Percentiles rank a stretch among this genome's conserved stretches.
Evolutionary conservation across 2,888 invertebrate genomes (phyloP).

Genomic region (Dicycla oo): DNA sequence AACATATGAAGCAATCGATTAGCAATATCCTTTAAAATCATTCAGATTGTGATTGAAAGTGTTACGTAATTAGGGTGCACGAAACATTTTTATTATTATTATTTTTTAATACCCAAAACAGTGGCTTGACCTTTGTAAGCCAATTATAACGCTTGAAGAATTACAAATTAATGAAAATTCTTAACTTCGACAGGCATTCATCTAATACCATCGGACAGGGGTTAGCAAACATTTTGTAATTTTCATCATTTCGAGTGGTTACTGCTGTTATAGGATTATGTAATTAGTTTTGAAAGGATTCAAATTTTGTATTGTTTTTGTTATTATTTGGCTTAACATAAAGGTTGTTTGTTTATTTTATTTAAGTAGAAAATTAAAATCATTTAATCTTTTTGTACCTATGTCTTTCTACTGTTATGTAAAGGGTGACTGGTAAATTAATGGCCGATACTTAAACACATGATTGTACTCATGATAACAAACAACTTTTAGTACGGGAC

Average conservation of each 20-base stretch:
- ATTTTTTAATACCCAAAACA: not conserved
- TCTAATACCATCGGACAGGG: conserved; percentile 24
- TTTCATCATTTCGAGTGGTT: not conserved
- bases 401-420: no score
- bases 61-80: no score
- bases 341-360: conserved; percentile 1
- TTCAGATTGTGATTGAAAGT: no score
- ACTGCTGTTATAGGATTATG: not conserved
- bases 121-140: not conserved
- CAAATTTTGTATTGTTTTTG: not conserved
- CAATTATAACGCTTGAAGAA: conserved; percentile 44
- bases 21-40: no score
- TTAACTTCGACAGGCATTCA: conserved; percentile 22
- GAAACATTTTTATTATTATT: no score
- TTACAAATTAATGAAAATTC: conserved; percentile 46
- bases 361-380: no score
- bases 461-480: no score
- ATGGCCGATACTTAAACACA: no score
- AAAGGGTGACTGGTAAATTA: no score
- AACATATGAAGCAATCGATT: no score
- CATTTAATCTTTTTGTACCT: no score
- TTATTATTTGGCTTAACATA: not conserved
- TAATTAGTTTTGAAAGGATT: not conserved
- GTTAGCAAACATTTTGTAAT: conserved; percentile 23
- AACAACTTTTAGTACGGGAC: no score